phyloP scores from a whole-genome alignment of 1,140 invertebrate genomes.

The Sarcophaga peregrina region DNA sequence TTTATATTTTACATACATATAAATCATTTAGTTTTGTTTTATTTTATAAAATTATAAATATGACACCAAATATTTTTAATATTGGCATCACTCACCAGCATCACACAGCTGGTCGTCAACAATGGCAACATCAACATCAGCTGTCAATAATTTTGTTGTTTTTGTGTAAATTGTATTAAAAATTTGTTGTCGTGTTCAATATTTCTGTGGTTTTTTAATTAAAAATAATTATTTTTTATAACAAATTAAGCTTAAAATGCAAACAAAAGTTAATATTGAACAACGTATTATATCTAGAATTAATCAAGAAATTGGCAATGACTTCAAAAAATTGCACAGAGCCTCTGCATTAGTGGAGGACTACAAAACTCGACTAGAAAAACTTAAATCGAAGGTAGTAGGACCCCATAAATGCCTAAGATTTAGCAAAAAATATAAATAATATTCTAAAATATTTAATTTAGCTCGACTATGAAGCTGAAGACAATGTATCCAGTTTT shows the following conservation, averaged over 20 bases:
- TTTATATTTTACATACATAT: too few relatives aligned
- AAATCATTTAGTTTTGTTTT: too few relatives aligned
- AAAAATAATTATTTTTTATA: not conserved
- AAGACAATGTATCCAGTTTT: constrained; percentile 72
- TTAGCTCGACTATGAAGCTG: constrained; percentile 72
- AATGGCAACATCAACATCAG: too few relatives aligned
- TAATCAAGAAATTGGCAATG: constrained; percentile 70
- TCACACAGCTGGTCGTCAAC: too few relatives aligned
- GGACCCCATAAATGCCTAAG: constrained; percentile 45
- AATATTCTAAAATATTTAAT: constrained; percentile 43
- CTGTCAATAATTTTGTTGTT: not conserved
- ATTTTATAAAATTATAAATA: too few relatives aligned
- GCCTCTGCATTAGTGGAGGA: constrained; percentile 56
- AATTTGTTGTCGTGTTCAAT: constrained; percentile 13
- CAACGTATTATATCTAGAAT: constrained; percentile 68
- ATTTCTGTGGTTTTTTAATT: not conserved
- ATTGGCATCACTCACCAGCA: too few relatives aligned
- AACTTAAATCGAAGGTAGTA: constrained; percentile 70
- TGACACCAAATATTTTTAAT: too few relatives aligned
- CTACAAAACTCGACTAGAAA: constrained; percentile 66
- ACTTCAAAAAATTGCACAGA: constrained; percentile 68
- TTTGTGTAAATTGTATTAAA: not conserved
- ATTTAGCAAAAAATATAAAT: constrained; percentile 32
- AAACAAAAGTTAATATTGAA: constrained; percentile 49
- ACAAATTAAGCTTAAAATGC: constrained; percentile 23